These are phyloP conservation scores for Cordilura impudica DNA, from an alignment of 2,888 invertebrate species.

Conservation along the genomic window DNA sequence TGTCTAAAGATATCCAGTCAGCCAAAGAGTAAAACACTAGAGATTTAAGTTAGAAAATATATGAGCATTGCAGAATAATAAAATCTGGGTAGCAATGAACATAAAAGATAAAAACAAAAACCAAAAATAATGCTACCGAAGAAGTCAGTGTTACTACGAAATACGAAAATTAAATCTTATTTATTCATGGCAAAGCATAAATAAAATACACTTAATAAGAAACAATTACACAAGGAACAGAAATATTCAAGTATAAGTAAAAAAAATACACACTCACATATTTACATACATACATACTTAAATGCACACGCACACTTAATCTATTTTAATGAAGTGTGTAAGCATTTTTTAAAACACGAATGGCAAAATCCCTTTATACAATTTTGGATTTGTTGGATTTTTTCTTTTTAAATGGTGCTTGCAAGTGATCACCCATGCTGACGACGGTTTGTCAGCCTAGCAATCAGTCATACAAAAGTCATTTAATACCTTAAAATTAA, in stretches of 20 bases:
- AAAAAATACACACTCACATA: not conserved
- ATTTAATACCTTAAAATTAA: conserved; percentile 42
- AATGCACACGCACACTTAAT: not conserved
- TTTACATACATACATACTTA: not conserved
- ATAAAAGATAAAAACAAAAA: too few relatives aligned
- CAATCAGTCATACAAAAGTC: not conserved
- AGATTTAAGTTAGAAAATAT: conserved; percentile 9
- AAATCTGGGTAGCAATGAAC: not conserved
- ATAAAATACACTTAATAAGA: not conserved
- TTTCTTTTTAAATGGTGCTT: not conserved
- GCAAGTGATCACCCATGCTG: not conserved
- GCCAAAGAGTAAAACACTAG: not conserved
- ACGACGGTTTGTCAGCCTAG: not conserved
- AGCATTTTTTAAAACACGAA: not conserved
- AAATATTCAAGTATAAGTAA: not conserved
- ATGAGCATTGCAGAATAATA: not conserved
- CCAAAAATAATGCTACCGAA: too few relatives aligned
- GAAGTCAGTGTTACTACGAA: too few relatives aligned
- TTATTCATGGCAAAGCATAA: not conserved
- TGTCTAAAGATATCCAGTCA: conserved; percentile 16
- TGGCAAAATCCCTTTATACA: too few relatives aligned
- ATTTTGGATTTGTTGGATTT: not conserved
- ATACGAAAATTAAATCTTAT: not conserved
- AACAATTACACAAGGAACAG: not conserved
- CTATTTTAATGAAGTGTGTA: not conserved